Conservation (phyloP, 2,888 invertebrate species). For the Cyclophora albipunctata region DNA sequence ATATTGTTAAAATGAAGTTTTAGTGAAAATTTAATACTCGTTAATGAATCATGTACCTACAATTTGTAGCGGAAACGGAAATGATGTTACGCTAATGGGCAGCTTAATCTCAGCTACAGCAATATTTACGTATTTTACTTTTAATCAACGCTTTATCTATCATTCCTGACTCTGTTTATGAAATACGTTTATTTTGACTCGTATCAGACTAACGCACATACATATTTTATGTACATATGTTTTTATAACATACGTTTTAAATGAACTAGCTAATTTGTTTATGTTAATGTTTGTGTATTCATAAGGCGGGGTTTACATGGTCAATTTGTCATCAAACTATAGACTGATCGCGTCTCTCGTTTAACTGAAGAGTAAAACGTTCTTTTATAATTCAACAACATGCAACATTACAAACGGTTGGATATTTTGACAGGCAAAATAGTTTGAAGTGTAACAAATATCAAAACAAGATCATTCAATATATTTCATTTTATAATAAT, state of each 20-base stretch:
- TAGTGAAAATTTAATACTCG: slow-evolving; percentile 71
- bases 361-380: no score
- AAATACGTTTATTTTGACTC: slow-evolving; percentile 11
- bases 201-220: slow-evolving; percentile 41
- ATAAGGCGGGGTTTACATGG: no score
- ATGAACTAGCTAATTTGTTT: slow-evolving; percentile 13
- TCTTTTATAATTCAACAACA: no score
- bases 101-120: slow-evolving; percentile 22
- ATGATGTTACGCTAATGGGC: slow-evolving; percentile 20
- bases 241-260: slow-evolving; percentile 16
- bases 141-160: slow-evolving; percentile 22
- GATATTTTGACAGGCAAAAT: no score
- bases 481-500: no score
- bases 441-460: no score
- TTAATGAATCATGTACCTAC: slow-evolving; percentile 56
- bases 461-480: no score
- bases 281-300: no score
- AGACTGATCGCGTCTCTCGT: no score
- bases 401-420: no score
- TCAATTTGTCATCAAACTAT: no score
- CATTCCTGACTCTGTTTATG: slow-evolving; percentile 27
- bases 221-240: slow-evolving; percentile 12
- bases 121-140: slow-evolving; percentile 7
- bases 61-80: slow-evolving; percentile 10
- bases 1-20: slow-evolving; percentile 67